Evolutionary conservation across 2,113 vertebrate genomes (phyloP).

Genomic region (Rhabdomys dilectus): DNA sequence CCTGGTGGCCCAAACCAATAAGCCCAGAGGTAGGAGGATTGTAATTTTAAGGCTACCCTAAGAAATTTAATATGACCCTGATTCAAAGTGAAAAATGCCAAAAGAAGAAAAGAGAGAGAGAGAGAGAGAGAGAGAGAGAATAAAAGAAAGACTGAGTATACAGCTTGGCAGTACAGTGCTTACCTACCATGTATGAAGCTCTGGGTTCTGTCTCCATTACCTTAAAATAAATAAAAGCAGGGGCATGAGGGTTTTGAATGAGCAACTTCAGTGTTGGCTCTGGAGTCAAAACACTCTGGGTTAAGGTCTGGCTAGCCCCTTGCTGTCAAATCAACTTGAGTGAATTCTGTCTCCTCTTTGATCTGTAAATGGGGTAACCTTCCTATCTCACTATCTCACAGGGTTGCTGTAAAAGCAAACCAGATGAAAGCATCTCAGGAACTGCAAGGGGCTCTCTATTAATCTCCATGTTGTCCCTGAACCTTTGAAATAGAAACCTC

Average conservation of each 20-base stretch:
- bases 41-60: neutral
- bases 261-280: neutral
- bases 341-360: constrained; percentile 51
- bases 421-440: constrained; percentile 10
- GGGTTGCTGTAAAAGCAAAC: constrained; percentile 45
- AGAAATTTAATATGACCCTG: neutral
- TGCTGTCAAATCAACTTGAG: constrained; percentile 9
- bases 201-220: neutral
- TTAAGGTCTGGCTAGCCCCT: constrained; percentile 19
- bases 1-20: neutral
- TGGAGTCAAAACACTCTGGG: neutral
- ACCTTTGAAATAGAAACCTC: constrained; percentile 55
- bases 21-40: neutral
- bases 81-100: neutral
- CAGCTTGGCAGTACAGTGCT: neutral
- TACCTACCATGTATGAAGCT: neutral
- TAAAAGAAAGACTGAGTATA: neutral
- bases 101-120: neutral
- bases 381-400: neutral
- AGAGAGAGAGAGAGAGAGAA: no score
- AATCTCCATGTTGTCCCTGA: constrained; percentile 29
- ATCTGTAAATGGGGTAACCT: constrained; percentile 44
- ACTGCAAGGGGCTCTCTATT: neutral
- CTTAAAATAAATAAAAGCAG: neutral
- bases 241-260: neutral